phyloP scores from a whole-genome alignment of 2,888 invertebrate species.

The Coenonympha glycerion region DNA sequence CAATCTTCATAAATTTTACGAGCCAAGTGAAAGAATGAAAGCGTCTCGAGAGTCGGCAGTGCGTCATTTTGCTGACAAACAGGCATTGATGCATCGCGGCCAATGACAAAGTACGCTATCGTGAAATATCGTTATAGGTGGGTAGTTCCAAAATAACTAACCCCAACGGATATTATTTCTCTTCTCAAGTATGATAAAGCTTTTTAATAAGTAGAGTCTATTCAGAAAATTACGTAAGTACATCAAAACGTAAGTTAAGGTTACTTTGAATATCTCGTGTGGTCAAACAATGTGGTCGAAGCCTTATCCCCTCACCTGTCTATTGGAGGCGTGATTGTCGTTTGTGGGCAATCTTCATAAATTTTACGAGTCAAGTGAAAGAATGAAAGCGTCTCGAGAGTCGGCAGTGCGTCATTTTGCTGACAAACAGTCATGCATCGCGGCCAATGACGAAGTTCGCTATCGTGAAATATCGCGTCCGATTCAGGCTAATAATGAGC shows the following conservation, averaged over 20 bases:
- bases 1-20: constrained; percentile 68
- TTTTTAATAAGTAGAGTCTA: too few relatives aligned
- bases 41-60: not conserved
- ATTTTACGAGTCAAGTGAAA: constrained; percentile 37
- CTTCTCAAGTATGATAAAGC: too few relatives aligned
- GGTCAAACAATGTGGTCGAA: not conserved
- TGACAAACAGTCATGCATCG: constrained; percentile 21
- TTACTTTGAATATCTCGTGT: not conserved
- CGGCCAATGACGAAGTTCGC: constrained; percentile 1
- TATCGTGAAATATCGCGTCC: too few relatives aligned
- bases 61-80: too few relatives aligned
- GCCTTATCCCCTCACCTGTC: constrained; percentile 13
- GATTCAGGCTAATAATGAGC: too few relatives aligned
- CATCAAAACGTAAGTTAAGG: too few relatives aligned
- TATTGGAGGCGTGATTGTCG: constrained; percentile 60
- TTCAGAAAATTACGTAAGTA: too few relatives aligned
- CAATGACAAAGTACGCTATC: constrained; percentile 1
- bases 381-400: constrained; percentile 3
- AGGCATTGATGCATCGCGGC: too few relatives aligned
- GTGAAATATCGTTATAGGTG: constrained; percentile 6
- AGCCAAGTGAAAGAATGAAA: constrained; percentile 16
- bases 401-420: constrained; percentile 17
- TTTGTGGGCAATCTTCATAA: constrained; percentile 69
- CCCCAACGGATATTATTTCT: too few relatives aligned
- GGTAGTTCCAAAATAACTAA: too few relatives aligned